A percentile compares a stretch with the other conserved stretches of the same genome.
Evolutionary conservation across 2,797 vertebrate genomes (phyloP).

Genomic region (Rousettus madagascariensis): DNA sequence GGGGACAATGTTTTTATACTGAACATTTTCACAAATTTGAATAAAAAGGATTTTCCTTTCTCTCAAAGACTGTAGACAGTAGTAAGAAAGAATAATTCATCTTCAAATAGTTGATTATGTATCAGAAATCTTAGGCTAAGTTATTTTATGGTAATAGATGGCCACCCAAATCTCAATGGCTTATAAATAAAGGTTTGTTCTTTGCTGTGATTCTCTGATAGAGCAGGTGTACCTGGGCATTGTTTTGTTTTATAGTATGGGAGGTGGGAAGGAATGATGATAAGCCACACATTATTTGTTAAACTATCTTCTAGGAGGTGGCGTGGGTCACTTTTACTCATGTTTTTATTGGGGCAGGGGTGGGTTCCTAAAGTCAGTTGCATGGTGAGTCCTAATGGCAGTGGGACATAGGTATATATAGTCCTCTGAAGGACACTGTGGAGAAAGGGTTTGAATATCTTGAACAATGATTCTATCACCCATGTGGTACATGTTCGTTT

Average conservation of each 20-base stretch:
- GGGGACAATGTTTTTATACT: background rate
- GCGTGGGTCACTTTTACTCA: background rate
- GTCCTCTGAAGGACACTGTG: background rate
- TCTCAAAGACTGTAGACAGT: background rate
- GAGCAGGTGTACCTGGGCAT: background rate
- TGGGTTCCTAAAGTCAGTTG: background rate
- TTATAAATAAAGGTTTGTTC: background rate
- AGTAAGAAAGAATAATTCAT: background rate
- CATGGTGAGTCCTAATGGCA: background rate
- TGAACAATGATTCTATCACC: background rate
- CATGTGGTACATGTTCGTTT: background rate
- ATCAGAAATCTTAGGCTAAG: background rate
- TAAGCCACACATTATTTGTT: background rate
- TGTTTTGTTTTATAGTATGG: background rate
- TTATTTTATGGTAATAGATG: background rate
- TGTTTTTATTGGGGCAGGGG: accelerated
- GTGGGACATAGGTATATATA: accelerated
- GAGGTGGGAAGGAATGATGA: background rate
- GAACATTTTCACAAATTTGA: background rate
- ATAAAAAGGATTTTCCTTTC: background rate
- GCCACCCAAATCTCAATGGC: background rate
- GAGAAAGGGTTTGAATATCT: background rate
- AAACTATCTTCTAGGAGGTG: background rate
- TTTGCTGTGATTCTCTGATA: background rate
- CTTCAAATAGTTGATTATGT: background rate